A percentile compares a stretch with the other conserved stretches of the same genome.
These are phyloP conservation scores for Sylvilagus bachmani DNA, from an alignment of 2,113 vertebrate species.

Conservation along the genomic window DNA sequence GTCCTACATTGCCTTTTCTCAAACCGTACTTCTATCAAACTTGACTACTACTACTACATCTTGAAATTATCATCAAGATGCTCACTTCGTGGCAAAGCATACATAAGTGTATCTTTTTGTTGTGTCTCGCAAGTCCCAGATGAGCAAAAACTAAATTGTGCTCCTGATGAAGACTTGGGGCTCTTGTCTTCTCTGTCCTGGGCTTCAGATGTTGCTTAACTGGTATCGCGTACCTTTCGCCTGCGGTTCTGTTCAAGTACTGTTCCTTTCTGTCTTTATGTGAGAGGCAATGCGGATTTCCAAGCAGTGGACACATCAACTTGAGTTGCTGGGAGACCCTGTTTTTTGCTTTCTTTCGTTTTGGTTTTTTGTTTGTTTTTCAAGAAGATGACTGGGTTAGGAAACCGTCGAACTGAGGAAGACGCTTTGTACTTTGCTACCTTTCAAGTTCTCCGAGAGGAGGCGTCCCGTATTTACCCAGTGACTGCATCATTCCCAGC, in stretches of 20 bases:
- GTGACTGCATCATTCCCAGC: not conserved
- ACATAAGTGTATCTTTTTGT: not conserved
- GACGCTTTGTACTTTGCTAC: not conserved
- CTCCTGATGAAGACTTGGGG: not conserved
- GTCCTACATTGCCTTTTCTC: not conserved
- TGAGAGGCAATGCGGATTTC: not conserved
- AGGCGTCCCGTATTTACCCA: not conserved
- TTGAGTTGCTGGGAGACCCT: slow-evolving; percentile 3
- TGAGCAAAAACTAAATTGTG: slow-evolving; percentile 22
- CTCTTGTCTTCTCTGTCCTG: slow-evolving; percentile 29
- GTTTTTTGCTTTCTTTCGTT: no score
- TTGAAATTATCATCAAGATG: slow-evolving; percentile 51
- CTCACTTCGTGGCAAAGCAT: slow-evolving; percentile 42
- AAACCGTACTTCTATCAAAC: slow-evolving; percentile 17
- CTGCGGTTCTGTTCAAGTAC: not conserved
- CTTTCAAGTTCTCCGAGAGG: slow-evolving; percentile 24
- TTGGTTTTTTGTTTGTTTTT: no score
- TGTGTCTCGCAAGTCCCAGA: slow-evolving; percentile 42
- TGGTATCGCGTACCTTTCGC: not conserved
- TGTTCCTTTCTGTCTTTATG: not conserved
- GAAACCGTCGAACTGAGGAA: slow-evolving; percentile 49
- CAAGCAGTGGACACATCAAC: slow-evolving; percentile 13
- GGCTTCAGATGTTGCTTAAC: not conserved
- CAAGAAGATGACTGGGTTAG: not conserved
- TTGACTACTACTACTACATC: slow-evolving; percentile 11